A percentile compares a stretch with the other conserved stretches of the same genome.
phyloP scores from a whole-genome alignment of 2,113 vertebrate species.

The Zapornia atra region DNA sequence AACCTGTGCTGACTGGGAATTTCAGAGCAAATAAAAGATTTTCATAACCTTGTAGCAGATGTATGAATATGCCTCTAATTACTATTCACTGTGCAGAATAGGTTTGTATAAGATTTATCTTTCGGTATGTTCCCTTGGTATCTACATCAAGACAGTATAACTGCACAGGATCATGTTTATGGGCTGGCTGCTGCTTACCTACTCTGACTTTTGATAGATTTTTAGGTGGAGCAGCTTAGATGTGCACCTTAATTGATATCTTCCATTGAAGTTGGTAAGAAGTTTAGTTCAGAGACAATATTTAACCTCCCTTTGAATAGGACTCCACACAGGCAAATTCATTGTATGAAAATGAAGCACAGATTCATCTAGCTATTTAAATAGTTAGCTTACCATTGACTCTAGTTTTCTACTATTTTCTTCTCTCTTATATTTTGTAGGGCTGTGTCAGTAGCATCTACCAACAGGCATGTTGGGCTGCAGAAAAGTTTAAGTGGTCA shows the following conservation, averaged over 20 bases:
- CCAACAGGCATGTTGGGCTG: background rate
- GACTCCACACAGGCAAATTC: background rate
- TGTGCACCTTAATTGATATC: background rate
- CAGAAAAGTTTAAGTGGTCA: background rate
- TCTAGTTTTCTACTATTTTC: background rate
- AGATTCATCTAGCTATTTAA: background rate
- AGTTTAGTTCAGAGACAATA: background rate
- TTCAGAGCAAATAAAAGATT: background rate
- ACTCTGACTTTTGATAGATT: background rate
- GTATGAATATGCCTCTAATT: background rate
- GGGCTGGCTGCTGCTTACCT: background rate
- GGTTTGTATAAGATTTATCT: background rate
- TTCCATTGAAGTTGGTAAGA: background rate
- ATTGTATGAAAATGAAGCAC: background rate
- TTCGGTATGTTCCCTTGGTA: background rate
- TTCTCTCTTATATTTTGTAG: background rate
- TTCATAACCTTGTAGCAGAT: background rate
- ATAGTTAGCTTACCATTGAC: background rate
- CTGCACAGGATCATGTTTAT: background rate
- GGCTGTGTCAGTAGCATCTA: background rate
- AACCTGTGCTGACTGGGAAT: background rate
- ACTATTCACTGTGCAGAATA: background rate
- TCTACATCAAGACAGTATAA: background rate
- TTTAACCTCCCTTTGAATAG: background rate
- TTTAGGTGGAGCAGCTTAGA: background rate